Percentiles rank a stretch among this genome's conserved stretches.
These are phyloP conservation scores for Chrysemys picta DNA, from an alignment of 2,113 vertebrate species.

Conservation along the genomic window DNA sequence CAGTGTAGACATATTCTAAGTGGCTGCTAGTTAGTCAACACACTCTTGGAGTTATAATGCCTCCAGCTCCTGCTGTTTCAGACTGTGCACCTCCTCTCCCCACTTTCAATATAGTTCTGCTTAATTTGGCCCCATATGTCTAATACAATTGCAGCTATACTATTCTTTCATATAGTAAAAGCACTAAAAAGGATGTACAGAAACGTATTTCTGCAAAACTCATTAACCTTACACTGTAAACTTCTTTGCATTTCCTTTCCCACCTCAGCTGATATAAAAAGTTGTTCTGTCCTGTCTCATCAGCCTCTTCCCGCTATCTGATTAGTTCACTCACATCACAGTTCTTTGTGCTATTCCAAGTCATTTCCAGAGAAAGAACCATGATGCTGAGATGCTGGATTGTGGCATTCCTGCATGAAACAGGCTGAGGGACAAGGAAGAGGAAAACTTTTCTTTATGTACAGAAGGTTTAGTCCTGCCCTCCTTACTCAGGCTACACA, in stretches of 20 bases:
- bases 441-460: conserved; percentile 4
- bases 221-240: neutral
- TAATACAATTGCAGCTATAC: neutral
- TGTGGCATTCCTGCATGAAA: neutral
- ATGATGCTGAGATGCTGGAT: neutral
- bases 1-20: neutral
- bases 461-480: rapidly evolving
- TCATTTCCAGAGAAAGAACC: neutral
- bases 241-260: conserved; percentile 7
- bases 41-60: neutral
- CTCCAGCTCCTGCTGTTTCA: neutral
- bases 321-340: neutral
- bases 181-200: neutral
- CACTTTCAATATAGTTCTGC: neutral
- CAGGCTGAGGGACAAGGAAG: neutral
- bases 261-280: neutral
- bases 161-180: conserved; percentile 10
- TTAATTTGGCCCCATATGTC: neutral
- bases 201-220: neutral
- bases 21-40: neutral
- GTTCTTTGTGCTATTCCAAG: neutral
- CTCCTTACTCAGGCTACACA: neutral
- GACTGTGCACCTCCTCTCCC: neutral
- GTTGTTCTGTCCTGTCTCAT: neutral
- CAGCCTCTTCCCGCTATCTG: conserved; percentile 7